Evolutionary conservation across 1,140 invertebrate genomes (phyloP), one percentile per base, ranked within the genome.

Genomic region (Macrostomum lignano): DNA sequence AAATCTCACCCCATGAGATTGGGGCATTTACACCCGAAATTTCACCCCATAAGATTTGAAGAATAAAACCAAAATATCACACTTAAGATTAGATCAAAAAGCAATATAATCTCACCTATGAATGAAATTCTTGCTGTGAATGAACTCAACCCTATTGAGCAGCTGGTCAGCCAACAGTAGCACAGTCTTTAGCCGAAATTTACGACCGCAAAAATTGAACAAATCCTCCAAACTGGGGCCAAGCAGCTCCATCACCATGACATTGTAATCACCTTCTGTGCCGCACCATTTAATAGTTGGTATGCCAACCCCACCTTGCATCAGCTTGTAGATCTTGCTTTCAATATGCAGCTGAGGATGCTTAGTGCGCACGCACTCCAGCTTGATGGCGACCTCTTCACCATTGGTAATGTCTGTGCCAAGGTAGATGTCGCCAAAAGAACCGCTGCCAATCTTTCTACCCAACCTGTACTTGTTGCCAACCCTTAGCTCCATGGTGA

Each of bases 311-410:
- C n/a, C n/a, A n/a, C 82, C 81, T 61, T 84, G 76, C 75, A 94
- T 84, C 65, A 86, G 72, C 64, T 79, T 78, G 65, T 94, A 96
- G 58, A 94, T 86, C 66, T 86, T 88, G 44, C 81, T 86, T 60
- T 96, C 86, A 66, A 94, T 93, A 53, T 93, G 82, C 13, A 96
- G 65, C 58, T 96, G 86, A 35, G 86, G 86, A 66, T 96, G 86
- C 52, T 86, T 78, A 38, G 84, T 91, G 64, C 88, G 86, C 49
- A 88, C 75, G 63, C 82, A 93, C 79, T 96, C 88, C 64, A 96
- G 62, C 65, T 96, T 96, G 41, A 96, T 93, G 43, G 86, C 88
- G 46, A 94, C 88, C 64, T 96, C 86, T 60, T 94, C 82, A 44
- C 74, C 77, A 38, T 78, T 91, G 21, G 77, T 72, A 51, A 94